Evolutionary conservation across 2,113 vertebrate genomes (phyloP), one percentile per base, ranked within the genome.

Genomic region (Chionis minor): DNA sequence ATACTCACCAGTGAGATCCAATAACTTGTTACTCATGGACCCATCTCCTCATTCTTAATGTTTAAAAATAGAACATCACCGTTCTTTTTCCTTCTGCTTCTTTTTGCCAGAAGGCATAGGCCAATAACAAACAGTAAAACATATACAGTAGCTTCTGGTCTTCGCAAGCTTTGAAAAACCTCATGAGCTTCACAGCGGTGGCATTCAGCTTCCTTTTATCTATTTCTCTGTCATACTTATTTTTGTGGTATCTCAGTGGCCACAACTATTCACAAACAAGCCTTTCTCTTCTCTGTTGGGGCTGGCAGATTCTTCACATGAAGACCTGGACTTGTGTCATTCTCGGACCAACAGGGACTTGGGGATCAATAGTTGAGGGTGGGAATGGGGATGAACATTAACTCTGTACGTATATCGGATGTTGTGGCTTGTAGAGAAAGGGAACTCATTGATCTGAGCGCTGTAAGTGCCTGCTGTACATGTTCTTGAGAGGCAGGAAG

Each of bases 371-470:
- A 52, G 5, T 67, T 78, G 28, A 40, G 59, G 30, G 30, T 59
- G 51, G 49, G 73, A 67, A 28, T 9, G 35, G 59, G 58, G 56
- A 44, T 18, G 38, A 42, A 4, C 27, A 23, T 56, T 35, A 69
- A 6, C 61, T 95, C 27, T 24, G 42, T 26, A 2, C 0, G 2
- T 3, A 0, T 79, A 32, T 32, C 1, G 0, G 79, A 86, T 78
- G 42, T 14, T 81, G 74, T 73, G 67, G 63, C 32, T 86, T 2
- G 0, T 1, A 27, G 93, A 33, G 88, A 67, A 78, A 70, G 75
- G 88, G 78, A 92, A 28, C 22, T 35, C 51, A 86, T 93, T 81
- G 93, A 94, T 96, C 67, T 38, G 70, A 62, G 10, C 0, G 0
- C 78, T 49, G 3, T n/a, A 56, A 93, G 66, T 80, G 84, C 81